Base-by-base conservation (phyloP, 2,888 invertebrate species). In the Apodemia duryi region DNA sequence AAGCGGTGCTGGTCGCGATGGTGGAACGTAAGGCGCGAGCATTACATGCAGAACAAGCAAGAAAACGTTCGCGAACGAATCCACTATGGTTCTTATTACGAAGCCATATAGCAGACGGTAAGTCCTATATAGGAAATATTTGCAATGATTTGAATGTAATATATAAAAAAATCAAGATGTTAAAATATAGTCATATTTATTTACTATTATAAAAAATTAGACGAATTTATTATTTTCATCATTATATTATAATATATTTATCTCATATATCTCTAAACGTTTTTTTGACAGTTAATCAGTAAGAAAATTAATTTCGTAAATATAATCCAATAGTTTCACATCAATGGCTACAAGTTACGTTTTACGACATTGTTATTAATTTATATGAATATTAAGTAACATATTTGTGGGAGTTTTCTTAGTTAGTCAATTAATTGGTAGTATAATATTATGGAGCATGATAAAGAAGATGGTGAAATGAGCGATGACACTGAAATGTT, bases 1-100 rank as follows among this genome's bases (percentile, higher is more conserved):
- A 95, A 84, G 94, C 95, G 63, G 94, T 95, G 72, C 91, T 95
- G 74, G 94, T 95, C 65, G 94, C 95, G 72, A 89, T 95, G 70
- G 94, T 95, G 71, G 95, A 95, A 84, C 94, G 94, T 75, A 95
- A 95, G 76, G 89, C 91, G 65, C 88, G 91, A 74, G 91, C 91
- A 61, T 71, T 91, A 74, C 91, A 92, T 93, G 95, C 82, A 89
- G 95, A 86, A 89, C 95, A 78, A 85, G 93, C 86, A 89, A 92
- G 80, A 84, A 90, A 75, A 74, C 84, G 73, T 73, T 81, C 73
- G 72, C 84, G 80, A 74, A 83, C 78, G n/a, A 88, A 84, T 68
- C 91, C 84, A 72, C 81, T 88, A 73, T 77, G 86, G 72, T 79
- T 90, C 75, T 71, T 93, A 73, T 83, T 86, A 75, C 83, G 90